Conservation (phyloP, 1,140 invertebrate species). For the Capitella teleta region DNA sequence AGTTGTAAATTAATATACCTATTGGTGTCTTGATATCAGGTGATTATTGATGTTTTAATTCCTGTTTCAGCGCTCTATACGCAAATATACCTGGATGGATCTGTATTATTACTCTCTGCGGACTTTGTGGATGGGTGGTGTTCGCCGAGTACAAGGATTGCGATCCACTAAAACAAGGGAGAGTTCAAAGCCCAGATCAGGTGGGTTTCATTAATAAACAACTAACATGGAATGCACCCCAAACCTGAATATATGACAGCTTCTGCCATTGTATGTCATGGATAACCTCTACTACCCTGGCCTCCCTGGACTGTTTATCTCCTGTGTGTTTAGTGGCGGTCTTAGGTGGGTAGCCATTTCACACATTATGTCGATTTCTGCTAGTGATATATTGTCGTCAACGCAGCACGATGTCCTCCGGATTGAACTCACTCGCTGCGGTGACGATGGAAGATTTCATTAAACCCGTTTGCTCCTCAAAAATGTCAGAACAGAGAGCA, state of each 20-base stretch:
- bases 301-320: constrained; percentile 76
- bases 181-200: background rate
- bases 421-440: no score
- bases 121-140: constrained; percentile 10
- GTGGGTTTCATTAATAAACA: background rate
- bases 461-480: no score
- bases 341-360: constrained; percentile 60
- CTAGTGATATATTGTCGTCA: no score
- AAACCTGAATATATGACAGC: constrained; percentile 38
- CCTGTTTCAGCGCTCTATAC: constrained; percentile 9
- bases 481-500: no score
- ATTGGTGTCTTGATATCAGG: background rate
- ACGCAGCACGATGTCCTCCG: no score
- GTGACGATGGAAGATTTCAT: no score
- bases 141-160: constrained; percentile 11
- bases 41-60: background rate
- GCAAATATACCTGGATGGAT: constrained; percentile 11
- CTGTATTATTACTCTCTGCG: constrained; percentile 6
- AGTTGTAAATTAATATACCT: constrained; percentile 45
- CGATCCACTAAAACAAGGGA: constrained; percentile 1
- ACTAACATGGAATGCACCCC: background rate
- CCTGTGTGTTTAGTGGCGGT: constrained; percentile 73
- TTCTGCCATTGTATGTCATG: constrained; percentile 75
- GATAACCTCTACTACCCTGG: constrained; percentile 61
- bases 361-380: no score